Evolutionary conservation across 1,140 invertebrate genomes (phyloP).

Genomic region (Camponotus pennsylvanicus): DNA sequence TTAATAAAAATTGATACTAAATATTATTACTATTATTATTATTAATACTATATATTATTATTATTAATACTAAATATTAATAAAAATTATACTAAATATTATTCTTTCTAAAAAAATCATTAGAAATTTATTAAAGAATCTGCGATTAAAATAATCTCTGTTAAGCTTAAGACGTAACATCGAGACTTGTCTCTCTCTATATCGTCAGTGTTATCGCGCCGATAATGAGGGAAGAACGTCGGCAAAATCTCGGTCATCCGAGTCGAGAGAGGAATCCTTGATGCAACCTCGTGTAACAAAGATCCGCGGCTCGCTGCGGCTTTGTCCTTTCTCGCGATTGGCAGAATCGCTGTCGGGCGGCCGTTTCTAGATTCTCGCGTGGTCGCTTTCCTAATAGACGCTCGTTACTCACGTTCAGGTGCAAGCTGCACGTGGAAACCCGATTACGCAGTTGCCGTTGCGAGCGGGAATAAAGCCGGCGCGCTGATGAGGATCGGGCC

Average conservation of each 20-base stretch:
- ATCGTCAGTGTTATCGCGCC: background rate
- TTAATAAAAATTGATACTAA: no score
- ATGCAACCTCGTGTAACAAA: slow-evolving; percentile 51
- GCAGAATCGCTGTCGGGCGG: slow-evolving; percentile 22
- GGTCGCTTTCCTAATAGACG: slow-evolving; percentile 64
- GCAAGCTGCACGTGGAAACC: slow-evolving; percentile 78
- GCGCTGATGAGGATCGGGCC: slow-evolving; percentile 60
- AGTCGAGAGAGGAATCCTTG: slow-evolving; percentile 55
- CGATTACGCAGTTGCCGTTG: slow-evolving; percentile 76
- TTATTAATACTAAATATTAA: no score
- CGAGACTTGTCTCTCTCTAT: background rate
- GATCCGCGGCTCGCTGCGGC: slow-evolving; percentile 39
- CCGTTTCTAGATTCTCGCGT: slow-evolving; percentile 67
- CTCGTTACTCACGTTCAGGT: slow-evolving; percentile 82
- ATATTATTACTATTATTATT: no score
- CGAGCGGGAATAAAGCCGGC: slow-evolving; percentile 35
- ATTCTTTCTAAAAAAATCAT: no score
- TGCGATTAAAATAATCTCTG: background rate
- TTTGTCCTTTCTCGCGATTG: slow-evolving; percentile 67
- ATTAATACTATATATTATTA: no score
- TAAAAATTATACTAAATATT: no score
- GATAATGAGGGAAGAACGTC: background rate
- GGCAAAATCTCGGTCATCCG: slow-evolving; percentile 15
- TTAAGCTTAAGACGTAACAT: background rate
- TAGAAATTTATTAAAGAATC: background rate